phyloP scores from a whole-genome alignment of 2,797 vertebrate genomes.

The Hirundo rustica region DNA sequence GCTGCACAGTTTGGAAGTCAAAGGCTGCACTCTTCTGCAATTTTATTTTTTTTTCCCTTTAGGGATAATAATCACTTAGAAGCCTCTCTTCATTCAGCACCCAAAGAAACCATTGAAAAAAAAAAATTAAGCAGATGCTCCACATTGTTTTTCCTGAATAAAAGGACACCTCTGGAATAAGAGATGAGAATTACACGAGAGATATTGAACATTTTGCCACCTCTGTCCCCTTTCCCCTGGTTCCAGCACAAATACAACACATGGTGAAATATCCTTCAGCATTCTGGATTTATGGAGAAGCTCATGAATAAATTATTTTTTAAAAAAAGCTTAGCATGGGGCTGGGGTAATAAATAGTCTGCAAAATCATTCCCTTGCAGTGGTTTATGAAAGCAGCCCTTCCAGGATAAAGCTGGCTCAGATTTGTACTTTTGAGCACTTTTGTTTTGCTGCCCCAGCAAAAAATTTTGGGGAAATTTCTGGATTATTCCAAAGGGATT shows the following conservation, averaged over 20 bases:
- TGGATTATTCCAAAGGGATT: neutral
- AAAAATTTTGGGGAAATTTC: neutral
- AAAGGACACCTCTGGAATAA: neutral
- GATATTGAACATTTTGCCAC: neutral
- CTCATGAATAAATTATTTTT: neutral
- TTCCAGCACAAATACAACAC: neutral
- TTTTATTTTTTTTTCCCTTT: neutral
- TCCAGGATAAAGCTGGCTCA: neutral
- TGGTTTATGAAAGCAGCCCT: neutral
- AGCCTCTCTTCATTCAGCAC: neutral
- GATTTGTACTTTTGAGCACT: neutral
- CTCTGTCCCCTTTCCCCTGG: neutral
- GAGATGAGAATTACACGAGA: neutral
- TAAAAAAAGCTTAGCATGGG: neutral
- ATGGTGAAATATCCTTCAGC: neutral
- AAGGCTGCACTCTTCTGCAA: neutral
- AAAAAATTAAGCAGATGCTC: neutral
- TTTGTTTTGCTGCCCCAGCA: neutral
- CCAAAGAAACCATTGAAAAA: neutral
- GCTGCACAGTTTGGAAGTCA: neutral
- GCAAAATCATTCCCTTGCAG: neutral
- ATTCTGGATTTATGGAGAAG: neutral
- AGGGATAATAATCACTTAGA: neutral
- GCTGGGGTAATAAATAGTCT: neutral
- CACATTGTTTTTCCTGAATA: neutral